Evolutionary conservation across 2,797 vertebrate genomes (phyloP).

Genomic region (Protosalanx chinensis): DNA sequence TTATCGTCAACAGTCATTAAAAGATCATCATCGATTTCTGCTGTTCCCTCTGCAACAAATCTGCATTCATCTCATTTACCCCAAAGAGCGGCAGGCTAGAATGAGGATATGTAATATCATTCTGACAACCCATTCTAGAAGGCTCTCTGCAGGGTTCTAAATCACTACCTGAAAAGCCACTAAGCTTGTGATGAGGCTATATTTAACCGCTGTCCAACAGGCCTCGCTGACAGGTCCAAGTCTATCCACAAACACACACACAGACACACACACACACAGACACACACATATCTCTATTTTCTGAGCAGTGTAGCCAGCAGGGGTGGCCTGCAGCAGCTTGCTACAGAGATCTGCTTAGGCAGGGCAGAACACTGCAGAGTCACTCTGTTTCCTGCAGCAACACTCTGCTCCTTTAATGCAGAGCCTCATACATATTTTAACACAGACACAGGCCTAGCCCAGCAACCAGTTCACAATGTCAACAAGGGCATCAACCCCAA

Average conservation of each 20-base stretch:
- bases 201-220: conserved; percentile 23
- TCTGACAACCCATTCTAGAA: neutral
- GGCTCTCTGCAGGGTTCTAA: neutral
- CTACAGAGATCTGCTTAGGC: neutral
- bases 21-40: too few relatives aligned
- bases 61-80: neutral
- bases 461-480: neutral
- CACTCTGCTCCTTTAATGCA: neutral
- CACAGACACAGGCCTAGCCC: conserved; percentile 15
- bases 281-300: conserved; percentile 7
- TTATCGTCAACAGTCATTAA: too few relatives aligned
- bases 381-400: conserved; percentile 25
- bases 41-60: neutral
- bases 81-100: neutral
- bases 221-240: neutral
- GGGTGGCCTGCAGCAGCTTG: neutral
- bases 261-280: neutral
- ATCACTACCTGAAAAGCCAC: conserved; percentile 14
- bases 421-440: conserved; percentile 43
- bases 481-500: neutral
- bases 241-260: neutral
- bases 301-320: conserved; percentile 8
- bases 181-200: conserved; percentile 12
- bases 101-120: neutral
- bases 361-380: conserved; percentile 16